phyloP scores from a whole-genome alignment of 2,888 invertebrate species.

The Melanchra persicariae region DNA sequence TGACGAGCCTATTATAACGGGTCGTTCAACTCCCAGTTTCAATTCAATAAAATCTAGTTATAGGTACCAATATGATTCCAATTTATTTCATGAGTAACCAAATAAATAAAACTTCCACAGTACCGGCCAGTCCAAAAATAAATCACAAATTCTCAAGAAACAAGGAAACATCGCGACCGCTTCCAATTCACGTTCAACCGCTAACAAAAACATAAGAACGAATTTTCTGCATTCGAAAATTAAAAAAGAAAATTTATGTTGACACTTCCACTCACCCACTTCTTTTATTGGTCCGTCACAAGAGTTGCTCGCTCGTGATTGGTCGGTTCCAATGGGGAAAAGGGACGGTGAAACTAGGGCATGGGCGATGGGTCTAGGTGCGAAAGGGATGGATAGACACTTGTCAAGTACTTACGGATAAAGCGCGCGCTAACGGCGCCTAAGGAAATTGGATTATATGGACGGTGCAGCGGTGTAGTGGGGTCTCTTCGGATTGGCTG shows the following conservation, averaged over 20 bases:
- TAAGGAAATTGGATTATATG: slow-evolving; percentile 81
- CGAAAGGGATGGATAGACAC: slow-evolving; percentile 86
- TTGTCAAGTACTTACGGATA: slow-evolving; percentile 87
- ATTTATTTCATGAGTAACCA: neutral
- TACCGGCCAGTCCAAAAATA: slow-evolving; percentile 34
- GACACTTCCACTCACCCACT: slow-evolving; percentile 87
- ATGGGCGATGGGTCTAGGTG: slow-evolving; percentile 69
- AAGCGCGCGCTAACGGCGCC: slow-evolving; percentile 84
- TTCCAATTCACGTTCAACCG: slow-evolving; percentile 54
- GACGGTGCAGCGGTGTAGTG: slow-evolving; percentile 73
- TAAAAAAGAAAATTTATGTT: slow-evolving; percentile 86
- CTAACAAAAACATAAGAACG: slow-evolving; percentile 61
- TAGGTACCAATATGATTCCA: too few relatives aligned
- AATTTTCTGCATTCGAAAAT: slow-evolving; percentile 73
- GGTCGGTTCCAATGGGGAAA: slow-evolving; percentile 83
- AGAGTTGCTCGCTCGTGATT: slow-evolving; percentile 79
- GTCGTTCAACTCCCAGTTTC: too few relatives aligned
- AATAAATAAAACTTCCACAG: slow-evolving; percentile 20
- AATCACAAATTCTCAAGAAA: slow-evolving; percentile 49
- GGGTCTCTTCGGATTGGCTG: slow-evolving; percentile 74
- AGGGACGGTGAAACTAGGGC: slow-evolving; percentile 77
- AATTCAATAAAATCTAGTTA: too few relatives aligned
- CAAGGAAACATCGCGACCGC: slow-evolving; percentile 54
- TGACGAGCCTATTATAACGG: too few relatives aligned
- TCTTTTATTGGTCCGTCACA: slow-evolving; percentile 88